phyloP scores from a whole-genome alignment of 2,888 invertebrate genomes.

The Heptascelio sp. region DNA sequence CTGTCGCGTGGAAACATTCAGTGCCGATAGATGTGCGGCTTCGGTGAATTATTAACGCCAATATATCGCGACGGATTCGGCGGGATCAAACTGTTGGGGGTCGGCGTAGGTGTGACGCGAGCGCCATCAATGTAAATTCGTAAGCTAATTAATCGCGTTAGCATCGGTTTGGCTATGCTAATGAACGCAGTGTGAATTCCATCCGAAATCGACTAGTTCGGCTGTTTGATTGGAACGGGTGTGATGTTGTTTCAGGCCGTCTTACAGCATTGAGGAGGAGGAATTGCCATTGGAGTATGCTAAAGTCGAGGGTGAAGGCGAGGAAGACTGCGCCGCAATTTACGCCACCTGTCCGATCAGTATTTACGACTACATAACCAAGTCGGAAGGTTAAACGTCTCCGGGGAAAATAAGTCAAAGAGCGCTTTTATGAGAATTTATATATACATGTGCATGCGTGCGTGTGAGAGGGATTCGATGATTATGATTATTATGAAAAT shows the following conservation, averaged over 20 bases:
- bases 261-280: constrained; percentile 77
- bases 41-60: constrained; percentile 58
- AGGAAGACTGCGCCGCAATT: constrained; percentile 70
- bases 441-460: no score
- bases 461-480: no score
- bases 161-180: constrained; percentile 66
- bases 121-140: constrained; percentile 60
- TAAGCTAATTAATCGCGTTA: constrained; percentile 70
- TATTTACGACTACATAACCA: constrained; percentile 80
- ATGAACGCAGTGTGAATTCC: constrained; percentile 49
- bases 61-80: constrained; percentile 29
- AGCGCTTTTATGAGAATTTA: no score
- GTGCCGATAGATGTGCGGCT: constrained; percentile 34
- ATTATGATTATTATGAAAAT: no score
- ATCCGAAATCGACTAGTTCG: constrained; percentile 53
- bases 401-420: neutral
- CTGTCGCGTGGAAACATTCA: constrained; percentile 48
- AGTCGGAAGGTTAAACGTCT: constrained; percentile 24
- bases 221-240: constrained; percentile 59
- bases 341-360: constrained; percentile 77
- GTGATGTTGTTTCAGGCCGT: constrained; percentile 76
- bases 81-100: constrained; percentile 19
- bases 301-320: constrained; percentile 70
- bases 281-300: constrained; percentile 74
- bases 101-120: constrained; percentile 31